phyloP scores from a whole-genome alignment of 30 jellyfish, hydroid and myxozoan genomes.

The Turritopsis dohrnii region DNA sequence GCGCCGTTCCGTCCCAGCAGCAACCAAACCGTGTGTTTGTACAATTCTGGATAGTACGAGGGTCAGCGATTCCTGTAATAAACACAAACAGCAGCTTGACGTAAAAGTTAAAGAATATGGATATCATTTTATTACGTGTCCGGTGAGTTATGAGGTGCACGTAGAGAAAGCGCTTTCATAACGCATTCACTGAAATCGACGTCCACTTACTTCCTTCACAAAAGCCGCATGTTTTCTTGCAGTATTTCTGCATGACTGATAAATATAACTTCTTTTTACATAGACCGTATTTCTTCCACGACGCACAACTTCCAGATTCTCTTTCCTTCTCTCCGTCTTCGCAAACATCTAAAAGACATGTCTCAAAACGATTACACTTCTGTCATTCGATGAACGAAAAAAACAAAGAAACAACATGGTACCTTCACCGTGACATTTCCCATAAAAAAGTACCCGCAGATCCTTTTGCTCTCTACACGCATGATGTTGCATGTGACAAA shows the following conservation, averaged over 20 bases:
- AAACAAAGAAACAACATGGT: neutral
- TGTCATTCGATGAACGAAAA: neutral
- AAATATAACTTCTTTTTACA: constrained; percentile 13
- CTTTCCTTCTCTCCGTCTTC: constrained; percentile 32
- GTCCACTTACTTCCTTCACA: constrained; percentile 37
- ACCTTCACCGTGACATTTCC: constrained; percentile 19
- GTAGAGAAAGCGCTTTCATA: too few relatives aligned
- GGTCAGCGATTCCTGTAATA: neutral
- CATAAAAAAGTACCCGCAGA: constrained; percentile 24
- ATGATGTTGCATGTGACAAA: constrained; percentile 29
- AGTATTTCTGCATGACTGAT: constrained; percentile 30
- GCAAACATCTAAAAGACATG: constrained; percentile 4
- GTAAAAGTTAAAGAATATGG: too few relatives aligned
- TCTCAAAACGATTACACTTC: neutral
- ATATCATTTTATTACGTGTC: too few relatives aligned
- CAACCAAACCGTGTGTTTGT: neutral
- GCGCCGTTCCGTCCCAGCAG: constrained; percentile 4
- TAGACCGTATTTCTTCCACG: constrained; percentile 34
- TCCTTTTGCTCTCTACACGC: constrained; percentile 19
- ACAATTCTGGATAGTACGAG: neutral
- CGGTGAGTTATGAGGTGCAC: too few relatives aligned
- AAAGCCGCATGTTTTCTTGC: constrained; percentile 55
- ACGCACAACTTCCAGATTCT: constrained; percentile 20
- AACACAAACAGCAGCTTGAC: too few relatives aligned
- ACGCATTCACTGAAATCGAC: too few relatives aligned